phyloP scores from a whole-genome alignment of 1,140 invertebrate species.

The Lepidurus packardi region DNA sequence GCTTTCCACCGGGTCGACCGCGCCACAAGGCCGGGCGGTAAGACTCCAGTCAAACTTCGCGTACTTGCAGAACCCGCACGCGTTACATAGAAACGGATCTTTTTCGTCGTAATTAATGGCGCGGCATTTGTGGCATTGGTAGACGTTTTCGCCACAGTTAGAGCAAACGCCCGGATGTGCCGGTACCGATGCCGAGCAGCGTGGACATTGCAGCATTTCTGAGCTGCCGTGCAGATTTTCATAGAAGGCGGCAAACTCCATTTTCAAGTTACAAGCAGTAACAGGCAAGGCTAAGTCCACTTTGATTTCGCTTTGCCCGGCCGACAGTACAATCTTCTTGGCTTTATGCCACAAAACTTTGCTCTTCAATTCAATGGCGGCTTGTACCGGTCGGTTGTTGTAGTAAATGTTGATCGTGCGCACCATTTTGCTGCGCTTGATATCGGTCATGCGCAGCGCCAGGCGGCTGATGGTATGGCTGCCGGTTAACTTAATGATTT shows the following conservation, averaged over 20 bases:
- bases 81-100: slow-evolving; percentile 96
- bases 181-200: slow-evolving; percentile 91
- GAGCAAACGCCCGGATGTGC: slow-evolving; percentile 95
- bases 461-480: slow-evolving; percentile 94
- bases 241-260: slow-evolving; percentile 97
- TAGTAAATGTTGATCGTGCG: slow-evolving; percentile 93
- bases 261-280: slow-evolving; percentile 96
- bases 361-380: slow-evolving; percentile 95
- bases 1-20: slow-evolving; percentile 93
- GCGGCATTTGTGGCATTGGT: slow-evolving; percentile 95
- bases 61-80: slow-evolving; percentile 98
- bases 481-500: slow-evolving; percentile 91
- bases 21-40: slow-evolving; percentile 82
- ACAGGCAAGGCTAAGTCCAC: slow-evolving; percentile 94
- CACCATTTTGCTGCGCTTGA: slow-evolving; percentile 96
- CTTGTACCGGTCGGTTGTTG: slow-evolving; percentile 91
- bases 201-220: slow-evolving; percentile 90
- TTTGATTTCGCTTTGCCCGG: slow-evolving; percentile 91
- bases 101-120: slow-evolving; percentile 99
- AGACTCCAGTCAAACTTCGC: slow-evolving; percentile 96
- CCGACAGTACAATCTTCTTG: slow-evolving; percentile 77
- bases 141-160: slow-evolving; percentile 98
- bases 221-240: slow-evolving; percentile 77
- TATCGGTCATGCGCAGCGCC: slow-evolving; percentile 83
- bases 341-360: slow-evolving; percentile 97